These are phyloP conservation scores for Dasyprocta punctata DNA, from an alignment of 2,113 vertebrate species.

Conservation along the genomic window DNA sequence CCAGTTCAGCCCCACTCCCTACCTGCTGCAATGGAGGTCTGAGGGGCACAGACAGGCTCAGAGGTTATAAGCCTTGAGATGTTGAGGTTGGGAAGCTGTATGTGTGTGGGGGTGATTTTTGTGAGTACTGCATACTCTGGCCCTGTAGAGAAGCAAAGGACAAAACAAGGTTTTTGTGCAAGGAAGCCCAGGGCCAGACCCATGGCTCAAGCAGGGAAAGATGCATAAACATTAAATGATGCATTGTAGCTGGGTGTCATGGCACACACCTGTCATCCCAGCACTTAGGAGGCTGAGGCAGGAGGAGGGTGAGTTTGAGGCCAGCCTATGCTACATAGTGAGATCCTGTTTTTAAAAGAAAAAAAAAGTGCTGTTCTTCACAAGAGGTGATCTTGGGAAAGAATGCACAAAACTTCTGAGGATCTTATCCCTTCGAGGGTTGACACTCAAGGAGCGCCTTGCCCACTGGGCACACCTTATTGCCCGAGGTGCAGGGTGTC, in stretches of 20 bases:
- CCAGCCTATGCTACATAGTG: not conserved
- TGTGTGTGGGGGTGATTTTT: not conserved
- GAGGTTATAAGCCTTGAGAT: not conserved
- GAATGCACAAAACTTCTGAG: not conserved
- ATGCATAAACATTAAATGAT: not conserved
- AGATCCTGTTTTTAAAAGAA: not conserved
- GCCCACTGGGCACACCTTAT: not conserved
- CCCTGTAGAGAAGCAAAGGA: not conserved
- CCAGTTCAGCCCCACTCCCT: conserved; percentile 26
- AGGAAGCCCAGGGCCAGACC: not conserved
- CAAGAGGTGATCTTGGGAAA: not conserved
- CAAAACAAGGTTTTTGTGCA: not conserved
- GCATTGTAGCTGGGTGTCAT: not conserved
- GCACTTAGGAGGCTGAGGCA: not conserved
- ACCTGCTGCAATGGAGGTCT: not conserved
- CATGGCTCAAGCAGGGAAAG: not conserved
- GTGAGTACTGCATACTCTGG: not conserved
- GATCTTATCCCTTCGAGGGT: too few species aligned
- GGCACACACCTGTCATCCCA: not conserved
- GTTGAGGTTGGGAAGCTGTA: not conserved
- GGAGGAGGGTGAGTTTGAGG: not conserved
- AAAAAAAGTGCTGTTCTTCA: not conserved
- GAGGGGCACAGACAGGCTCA: not conserved
- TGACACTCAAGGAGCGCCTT: not conserved
- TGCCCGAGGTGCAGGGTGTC: not conserved